phyloP scores from a whole-genome alignment of 2,113 vertebrate genomes.

The Proterorhinus semilunaris region DNA sequence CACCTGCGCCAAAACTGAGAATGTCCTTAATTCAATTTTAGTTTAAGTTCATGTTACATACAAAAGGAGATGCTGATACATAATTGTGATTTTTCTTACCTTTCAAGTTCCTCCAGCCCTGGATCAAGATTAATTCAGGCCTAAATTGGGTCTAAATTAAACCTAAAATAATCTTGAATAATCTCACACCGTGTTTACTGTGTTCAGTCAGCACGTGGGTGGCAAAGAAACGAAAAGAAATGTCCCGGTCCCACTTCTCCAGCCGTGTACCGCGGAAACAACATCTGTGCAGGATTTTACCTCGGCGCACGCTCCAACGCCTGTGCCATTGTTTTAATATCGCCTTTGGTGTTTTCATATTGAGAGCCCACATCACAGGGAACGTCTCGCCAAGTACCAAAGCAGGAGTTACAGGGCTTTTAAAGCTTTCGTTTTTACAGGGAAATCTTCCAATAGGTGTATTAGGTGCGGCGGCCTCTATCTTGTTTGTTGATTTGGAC shows the following conservation, averaged over 20 bases:
- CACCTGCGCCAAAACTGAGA: conserved; percentile 33
- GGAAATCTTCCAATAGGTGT: conserved; percentile 31
- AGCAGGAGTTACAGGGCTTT: conserved; percentile 52
- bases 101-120: no score
- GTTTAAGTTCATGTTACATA: no score
- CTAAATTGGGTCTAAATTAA: no score
- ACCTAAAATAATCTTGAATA: no score
- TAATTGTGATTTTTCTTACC: no score
- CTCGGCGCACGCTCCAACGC: conserved; percentile 19
- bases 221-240: conserved; percentile 18
- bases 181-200: neutral
- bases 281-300: conserved; percentile 54
- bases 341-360: conserved; percentile 53
- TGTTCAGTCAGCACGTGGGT: conserved; percentile 21
- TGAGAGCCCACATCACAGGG: conserved; percentile 63
- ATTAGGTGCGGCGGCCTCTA: conserved; percentile 28
- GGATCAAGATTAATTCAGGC: no score
- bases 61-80: no score
- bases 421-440: conserved; percentile 48
- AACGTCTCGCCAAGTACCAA: conserved; percentile 36
- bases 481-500: no score
- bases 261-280: conserved; percentile 29
- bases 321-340: conserved; percentile 52
- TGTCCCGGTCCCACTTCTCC: conserved; percentile 2
- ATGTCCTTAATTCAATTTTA: conserved; percentile 5